These are phyloP conservation scores for Merodon equestris DNA, from an alignment of 2,888 invertebrate genomes.

Conservation along the genomic window DNA sequence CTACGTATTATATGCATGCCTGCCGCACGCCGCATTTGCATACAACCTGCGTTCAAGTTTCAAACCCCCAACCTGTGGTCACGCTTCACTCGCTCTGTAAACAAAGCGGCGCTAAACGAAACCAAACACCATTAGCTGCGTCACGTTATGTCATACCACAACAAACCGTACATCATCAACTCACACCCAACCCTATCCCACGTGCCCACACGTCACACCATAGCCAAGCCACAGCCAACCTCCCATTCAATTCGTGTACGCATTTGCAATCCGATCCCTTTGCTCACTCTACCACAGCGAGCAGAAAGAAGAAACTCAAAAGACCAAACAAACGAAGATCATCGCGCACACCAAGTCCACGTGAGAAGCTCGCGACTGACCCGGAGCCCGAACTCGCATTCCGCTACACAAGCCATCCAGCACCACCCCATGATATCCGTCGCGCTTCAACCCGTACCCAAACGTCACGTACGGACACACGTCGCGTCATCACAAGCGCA, in stretches of 20 bases:
- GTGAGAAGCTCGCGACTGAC: conserved; percentile 67
- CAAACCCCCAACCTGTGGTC: no score
- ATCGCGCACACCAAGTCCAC: conserved; percentile 42
- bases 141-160: background rate
- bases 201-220: background rate
- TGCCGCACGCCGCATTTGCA: no score
- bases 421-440: conserved; percentile 44
- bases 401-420: conserved; percentile 50
- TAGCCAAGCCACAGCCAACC: conserved; percentile 13
- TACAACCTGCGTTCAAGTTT: no score
- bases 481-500: conserved; percentile 48
- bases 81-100: background rate
- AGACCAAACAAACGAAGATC: conserved; percentile 8
- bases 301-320: background rate
- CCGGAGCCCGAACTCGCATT: conserved; percentile 46
- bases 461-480: conserved; percentile 21
- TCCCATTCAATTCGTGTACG: conserved; percentile 6
- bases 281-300: conserved; percentile 26
- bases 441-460: conserved; percentile 24
- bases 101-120: background rate
- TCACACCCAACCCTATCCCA: background rate
- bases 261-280: conserved; percentile 39
- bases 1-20: no score
- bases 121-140: background rate
- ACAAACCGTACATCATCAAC: conserved; percentile 2